Percentiles rank a stretch among this genome's conserved stretches.
These are phyloP conservation scores for Todus mexicanus DNA, from an alignment of 2,797 vertebrate species.

Conservation along the genomic window DNA sequence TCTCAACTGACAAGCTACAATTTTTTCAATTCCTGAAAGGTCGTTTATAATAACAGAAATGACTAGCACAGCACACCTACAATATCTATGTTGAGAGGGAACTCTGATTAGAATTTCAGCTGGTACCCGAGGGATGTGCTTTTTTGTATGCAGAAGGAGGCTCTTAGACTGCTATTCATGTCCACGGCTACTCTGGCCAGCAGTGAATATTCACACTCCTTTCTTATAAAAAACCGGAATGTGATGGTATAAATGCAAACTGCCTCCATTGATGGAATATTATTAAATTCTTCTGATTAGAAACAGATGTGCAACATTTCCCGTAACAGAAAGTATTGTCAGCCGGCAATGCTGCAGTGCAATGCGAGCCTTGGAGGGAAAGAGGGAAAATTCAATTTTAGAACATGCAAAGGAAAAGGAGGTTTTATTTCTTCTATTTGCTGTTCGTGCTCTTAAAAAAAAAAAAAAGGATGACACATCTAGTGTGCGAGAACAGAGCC, in stretches of 20 bases:
- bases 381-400: background rate
- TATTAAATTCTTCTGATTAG: slow-evolving; percentile 7
- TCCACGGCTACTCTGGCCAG: background rate
- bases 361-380: background rate
- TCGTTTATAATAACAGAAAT: slow-evolving; percentile 34
- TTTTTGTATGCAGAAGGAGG: background rate
- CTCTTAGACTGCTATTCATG: background rate
- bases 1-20: slow-evolving; percentile 31
- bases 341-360: background rate
- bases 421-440: background rate
- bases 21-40: slow-evolving; percentile 46
- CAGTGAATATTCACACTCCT: background rate
- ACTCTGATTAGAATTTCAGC: slow-evolving; percentile 44
- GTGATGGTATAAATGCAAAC: background rate
- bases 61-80: slow-evolving; percentile 9
- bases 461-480: background rate
- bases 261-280: background rate
- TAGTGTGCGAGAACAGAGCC: background rate
- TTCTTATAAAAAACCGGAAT: background rate
- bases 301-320: background rate
- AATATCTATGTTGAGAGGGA: background rate
- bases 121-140: background rate
- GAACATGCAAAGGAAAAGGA: background rate
- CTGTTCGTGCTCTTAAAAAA: background rate
- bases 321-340: background rate